Evolutionary conservation across 1,140 invertebrate species (phyloP).

Genomic region (Coelopa frigida): DNA sequence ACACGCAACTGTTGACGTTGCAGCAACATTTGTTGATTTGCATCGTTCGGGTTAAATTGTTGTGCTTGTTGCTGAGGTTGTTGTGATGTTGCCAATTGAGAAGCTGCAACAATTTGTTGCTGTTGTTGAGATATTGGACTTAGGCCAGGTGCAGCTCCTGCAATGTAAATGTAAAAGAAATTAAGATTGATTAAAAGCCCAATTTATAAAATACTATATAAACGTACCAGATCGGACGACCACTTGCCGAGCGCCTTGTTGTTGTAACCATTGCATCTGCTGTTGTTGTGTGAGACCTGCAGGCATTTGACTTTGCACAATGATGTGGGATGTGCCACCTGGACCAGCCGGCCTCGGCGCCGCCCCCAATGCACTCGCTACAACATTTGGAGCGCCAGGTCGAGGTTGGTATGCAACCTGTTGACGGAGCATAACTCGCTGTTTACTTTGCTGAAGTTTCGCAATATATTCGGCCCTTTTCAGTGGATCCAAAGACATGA

Average conservation of each 20-base stretch:
- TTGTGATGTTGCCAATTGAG: slow-evolving; percentile 17
- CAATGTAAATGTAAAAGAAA: not conserved
- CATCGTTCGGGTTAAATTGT: slow-evolving; percentile 23
- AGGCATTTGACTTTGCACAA: slow-evolving; percentile 54
- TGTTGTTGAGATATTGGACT: slow-evolving; percentile 41
- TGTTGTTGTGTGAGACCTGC: slow-evolving; percentile 56
- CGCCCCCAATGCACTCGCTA: slow-evolving; percentile 34
- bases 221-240: slow-evolving; percentile 45
- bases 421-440: slow-evolving; percentile 49
- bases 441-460: slow-evolving; percentile 59
- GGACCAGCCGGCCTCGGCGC: slow-evolving; percentile 48
- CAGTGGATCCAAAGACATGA: slow-evolving; percentile 72
- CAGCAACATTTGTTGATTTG: slow-evolving; percentile 37
- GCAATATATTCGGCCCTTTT: slow-evolving; percentile 70
- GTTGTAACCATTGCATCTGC: slow-evolving; percentile 61
- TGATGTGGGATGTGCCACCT: slow-evolving; percentile 46
- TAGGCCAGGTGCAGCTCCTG: slow-evolving; percentile 42
- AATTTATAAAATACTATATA: not conserved
- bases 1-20: slow-evolving; percentile 47
- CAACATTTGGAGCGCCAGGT: slow-evolving; percentile 49
- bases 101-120: slow-evolving; percentile 15
- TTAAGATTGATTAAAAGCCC: not conserved
- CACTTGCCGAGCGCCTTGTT: slow-evolving; percentile 51
- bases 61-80: slow-evolving; percentile 17
- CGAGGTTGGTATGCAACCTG: slow-evolving; percentile 47